These are phyloP conservation scores for Dysidea cf. avara DNA, from an alignment of 37 sponge, comb jelly and placozoan genomes.

Conservation along the genomic window DNA sequence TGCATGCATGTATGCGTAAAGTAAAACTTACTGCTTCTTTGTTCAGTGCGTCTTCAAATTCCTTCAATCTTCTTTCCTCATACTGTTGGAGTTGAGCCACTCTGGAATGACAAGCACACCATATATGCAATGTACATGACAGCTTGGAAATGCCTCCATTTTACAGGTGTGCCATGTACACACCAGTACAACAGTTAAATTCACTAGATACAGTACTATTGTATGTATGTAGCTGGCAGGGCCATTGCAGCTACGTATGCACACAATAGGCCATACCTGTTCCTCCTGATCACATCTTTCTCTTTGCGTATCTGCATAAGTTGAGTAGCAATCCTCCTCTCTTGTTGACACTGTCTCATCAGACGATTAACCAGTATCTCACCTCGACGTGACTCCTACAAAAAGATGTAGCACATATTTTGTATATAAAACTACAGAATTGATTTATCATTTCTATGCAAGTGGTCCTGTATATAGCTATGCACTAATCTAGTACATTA, in stretches of 20 bases:
- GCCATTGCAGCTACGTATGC: not conserved
- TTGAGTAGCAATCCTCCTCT: conserved; percentile 87
- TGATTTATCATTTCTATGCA: no score
- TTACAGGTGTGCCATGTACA: not conserved
- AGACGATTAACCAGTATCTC: conserved; percentile 84
- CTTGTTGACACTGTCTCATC: conserved; percentile 90
- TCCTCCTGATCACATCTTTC: conserved; percentile 83
- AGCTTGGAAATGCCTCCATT: not conserved
- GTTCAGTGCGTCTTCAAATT: conserved; percentile 81
- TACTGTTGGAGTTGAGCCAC: conserved; percentile 78
- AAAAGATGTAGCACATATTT: not conserved
- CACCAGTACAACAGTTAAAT: no score
- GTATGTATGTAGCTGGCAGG: no score
- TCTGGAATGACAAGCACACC: conserved; percentile 17
- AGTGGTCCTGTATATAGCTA: no score
- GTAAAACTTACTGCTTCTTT: conserved; percentile 67
- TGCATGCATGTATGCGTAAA: not conserved
- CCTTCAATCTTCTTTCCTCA: conserved; percentile 68
- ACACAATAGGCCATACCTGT: conserved; percentile 27
- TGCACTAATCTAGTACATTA: no score
- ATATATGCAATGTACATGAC: not conserved
- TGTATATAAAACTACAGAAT: no score
- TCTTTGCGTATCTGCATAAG: conserved; percentile 89
- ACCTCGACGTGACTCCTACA: conserved; percentile 54
- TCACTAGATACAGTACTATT: no score